Evolutionary conservation across 37 sponge, comb jelly and placozoan species (phyloP).

Genomic region (Diacarnus erythraeanus): DNA sequence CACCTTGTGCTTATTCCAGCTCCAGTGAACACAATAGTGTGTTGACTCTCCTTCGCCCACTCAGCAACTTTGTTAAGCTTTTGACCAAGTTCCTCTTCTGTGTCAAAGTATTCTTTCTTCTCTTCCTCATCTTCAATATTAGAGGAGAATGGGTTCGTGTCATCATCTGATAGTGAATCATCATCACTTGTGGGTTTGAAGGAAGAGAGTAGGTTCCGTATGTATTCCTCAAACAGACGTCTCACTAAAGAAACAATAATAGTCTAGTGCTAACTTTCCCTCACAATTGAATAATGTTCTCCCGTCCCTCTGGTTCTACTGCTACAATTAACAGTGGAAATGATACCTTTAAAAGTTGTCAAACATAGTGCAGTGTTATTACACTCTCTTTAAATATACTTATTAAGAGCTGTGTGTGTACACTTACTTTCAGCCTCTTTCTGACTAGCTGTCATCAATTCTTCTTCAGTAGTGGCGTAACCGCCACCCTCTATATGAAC

Average conservation of each 20-base stretch:
- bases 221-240: background rate
- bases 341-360: background rate
- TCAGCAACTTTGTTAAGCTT: conserved; percentile 67
- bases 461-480: conserved; percentile 68
- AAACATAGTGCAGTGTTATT: background rate
- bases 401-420: background rate
- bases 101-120: conserved; percentile 87
- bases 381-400: background rate
- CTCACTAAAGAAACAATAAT: background rate
- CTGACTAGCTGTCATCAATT: conserved; percentile 39
- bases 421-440: conserved; percentile 57
- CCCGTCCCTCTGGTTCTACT: background rate
- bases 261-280: too few species aligned
- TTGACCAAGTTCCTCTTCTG: conserved; percentile 26
- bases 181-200: conserved; percentile 34
- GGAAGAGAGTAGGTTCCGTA: background rate
- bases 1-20: conserved; percentile 92
- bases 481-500: conserved; percentile 69
- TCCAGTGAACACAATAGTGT: conserved; percentile 81
- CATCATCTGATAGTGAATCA: background rate
- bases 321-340: background rate
- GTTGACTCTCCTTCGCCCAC: conserved; percentile 63
- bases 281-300: too few species aligned
- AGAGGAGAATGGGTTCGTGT: conserved; percentile 13
- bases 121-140: conserved; percentile 78